Percentiles rank a stretch among this genome's conserved stretches.
phyloP scores from a whole-genome alignment of 1,140 invertebrate genomes.

The Heliconius nattereri region DNA sequence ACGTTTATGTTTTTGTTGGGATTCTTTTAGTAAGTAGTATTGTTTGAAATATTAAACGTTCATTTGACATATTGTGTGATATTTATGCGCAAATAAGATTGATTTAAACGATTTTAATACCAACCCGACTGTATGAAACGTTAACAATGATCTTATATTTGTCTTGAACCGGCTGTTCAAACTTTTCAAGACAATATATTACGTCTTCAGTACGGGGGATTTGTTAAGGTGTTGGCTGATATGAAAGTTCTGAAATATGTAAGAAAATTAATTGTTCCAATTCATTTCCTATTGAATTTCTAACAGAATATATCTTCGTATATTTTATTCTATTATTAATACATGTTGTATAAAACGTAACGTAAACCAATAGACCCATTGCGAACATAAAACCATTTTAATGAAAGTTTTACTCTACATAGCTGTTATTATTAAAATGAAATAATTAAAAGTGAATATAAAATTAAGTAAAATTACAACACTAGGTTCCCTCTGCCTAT shows the following conservation, averaged over 20 bases:
- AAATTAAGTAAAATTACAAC: too few relatives aligned
- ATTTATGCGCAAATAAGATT: conserved; percentile 23
- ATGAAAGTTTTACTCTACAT: too few relatives aligned
- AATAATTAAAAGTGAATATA: not conserved
- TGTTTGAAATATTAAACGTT: not conserved
- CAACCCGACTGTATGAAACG: not conserved
- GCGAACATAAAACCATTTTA: too few relatives aligned
- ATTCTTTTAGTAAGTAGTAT: not conserved
- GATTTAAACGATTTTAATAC: conserved; percentile 12
- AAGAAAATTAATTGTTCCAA: not conserved
- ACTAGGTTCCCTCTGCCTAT: too few relatives aligned
- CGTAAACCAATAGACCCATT: too few relatives aligned
- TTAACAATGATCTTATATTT: conserved; percentile 23
- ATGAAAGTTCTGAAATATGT: conserved; percentile 6
- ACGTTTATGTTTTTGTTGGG: too few relatives aligned
- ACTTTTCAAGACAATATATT: conserved; percentile 34
- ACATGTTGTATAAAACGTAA: too few relatives aligned
- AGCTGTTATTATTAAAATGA: too few relatives aligned
- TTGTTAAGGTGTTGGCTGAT: conserved; percentile 15
- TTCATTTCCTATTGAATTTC: not conserved
- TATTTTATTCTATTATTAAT: too few relatives aligned
- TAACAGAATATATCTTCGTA: too few relatives aligned
- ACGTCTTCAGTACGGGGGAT: conserved; percentile 21
- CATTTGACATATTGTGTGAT: conserved; percentile 15
- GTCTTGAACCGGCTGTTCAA: conserved; percentile 39